A percentile compares a stretch with the other conserved stretches of the same genome.
These are phyloP conservation scores for Scaptodrosophila latifasciaeformis DNA, from an alignment of 2,888 invertebrate species.

Conservation along the genomic window DNA sequence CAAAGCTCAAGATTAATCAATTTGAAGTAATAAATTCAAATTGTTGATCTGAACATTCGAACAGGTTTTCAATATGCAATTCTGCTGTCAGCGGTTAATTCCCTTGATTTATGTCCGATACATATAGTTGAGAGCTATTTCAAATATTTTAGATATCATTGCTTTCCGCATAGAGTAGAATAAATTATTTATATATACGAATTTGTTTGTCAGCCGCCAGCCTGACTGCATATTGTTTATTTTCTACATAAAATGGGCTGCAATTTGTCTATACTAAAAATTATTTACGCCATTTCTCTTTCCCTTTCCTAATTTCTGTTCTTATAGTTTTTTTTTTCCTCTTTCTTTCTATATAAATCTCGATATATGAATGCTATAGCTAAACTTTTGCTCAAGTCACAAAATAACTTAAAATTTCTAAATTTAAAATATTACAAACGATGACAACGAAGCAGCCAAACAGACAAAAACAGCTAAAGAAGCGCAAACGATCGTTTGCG, in stretches of 20 bases:
- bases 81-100: constrained; percentile 46
- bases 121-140: constrained; percentile 36
- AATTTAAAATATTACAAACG: constrained; percentile 71
- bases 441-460: constrained; percentile 57
- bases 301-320: no score
- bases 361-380: constrained; percentile 29
- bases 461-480: constrained; percentile 26
- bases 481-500: constrained; percentile 40
- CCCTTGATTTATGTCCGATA: constrained; percentile 46
- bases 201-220: constrained; percentile 28
- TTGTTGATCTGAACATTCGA: not conserved
- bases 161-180: constrained; percentile 38
- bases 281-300: constrained; percentile 50
- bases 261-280: constrained; percentile 39
- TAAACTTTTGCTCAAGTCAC: constrained; percentile 59
- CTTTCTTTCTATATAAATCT: constrained; percentile 47
- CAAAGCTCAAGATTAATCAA: no score
- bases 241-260: no score
- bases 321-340: constrained; percentile 7
- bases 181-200: constrained; percentile 57
- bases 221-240: constrained; percentile 61
- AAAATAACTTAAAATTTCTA: constrained; percentile 69
- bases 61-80: constrained; percentile 32
- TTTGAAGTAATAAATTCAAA: no score
- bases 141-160: constrained; percentile 46